Evolutionary conservation across 1,140 invertebrate genomes (phyloP).

Genomic region (Centruroides sculpturatus): DNA sequence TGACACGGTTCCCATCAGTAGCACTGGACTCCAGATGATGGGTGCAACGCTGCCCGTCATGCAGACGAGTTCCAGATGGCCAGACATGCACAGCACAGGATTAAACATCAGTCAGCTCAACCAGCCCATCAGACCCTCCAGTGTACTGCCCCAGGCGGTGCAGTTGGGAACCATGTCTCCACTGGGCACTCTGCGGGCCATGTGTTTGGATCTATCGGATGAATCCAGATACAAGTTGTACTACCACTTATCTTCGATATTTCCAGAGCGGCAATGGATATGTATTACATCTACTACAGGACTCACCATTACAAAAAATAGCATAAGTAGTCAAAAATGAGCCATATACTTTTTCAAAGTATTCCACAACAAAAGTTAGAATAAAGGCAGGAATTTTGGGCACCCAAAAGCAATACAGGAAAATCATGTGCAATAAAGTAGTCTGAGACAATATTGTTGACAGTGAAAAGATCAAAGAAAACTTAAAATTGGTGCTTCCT

Average conservation of each 20-base stretch:
- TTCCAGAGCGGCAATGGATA: slow-evolving; percentile 70
- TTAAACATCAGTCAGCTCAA: slow-evolving; percentile 6
- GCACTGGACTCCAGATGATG: slow-evolving; percentile 1
- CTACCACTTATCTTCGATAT: slow-evolving; percentile 70
- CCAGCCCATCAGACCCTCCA: slow-evolving; percentile 16
- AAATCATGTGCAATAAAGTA: too few relatives aligned
- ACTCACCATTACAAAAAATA: too few relatives aligned
- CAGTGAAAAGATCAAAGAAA: too few relatives aligned
- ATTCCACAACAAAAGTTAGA: too few relatives aligned
- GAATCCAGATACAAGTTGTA: slow-evolving; percentile 30
- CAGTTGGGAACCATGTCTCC: slow-evolving; percentile 12
- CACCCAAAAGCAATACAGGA: too few relatives aligned
- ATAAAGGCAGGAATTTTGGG: too few relatives aligned
- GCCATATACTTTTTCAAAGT: too few relatives aligned
- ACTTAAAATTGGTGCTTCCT: too few relatives aligned
- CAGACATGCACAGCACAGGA: neutral
- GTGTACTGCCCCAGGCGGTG: slow-evolving; percentile 15
- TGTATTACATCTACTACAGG: too few relatives aligned
- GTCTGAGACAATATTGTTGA: too few relatives aligned
- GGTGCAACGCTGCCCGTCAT: neutral
- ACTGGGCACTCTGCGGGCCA: slow-evolving; percentile 10
- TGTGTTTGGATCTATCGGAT: slow-evolving; percentile 18
- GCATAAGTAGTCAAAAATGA: too few relatives aligned
- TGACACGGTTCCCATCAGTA: too few relatives aligned
- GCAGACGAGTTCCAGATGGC: neutral